Conservation (phyloP, 2,888 invertebrate species). For the Trichogramma evanescens region DNA sequence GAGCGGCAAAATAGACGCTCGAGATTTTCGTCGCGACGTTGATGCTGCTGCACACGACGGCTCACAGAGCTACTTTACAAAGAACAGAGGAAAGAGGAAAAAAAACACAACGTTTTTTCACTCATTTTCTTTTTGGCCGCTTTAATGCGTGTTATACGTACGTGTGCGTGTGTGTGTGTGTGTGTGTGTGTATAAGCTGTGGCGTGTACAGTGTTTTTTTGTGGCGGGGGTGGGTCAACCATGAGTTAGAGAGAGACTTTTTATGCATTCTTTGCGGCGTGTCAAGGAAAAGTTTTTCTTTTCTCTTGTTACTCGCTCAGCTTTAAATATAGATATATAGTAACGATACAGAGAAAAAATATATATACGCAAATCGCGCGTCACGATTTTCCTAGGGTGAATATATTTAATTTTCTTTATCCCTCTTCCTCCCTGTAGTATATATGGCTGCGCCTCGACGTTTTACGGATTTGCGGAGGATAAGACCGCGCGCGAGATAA, state of each 20-base stretch:
- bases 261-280: constrained; percentile 14
- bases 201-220: too few species aligned
- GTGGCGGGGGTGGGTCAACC: neutral
- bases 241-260: neutral
- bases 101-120: constrained; percentile 3
- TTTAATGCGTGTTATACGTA: neutral
- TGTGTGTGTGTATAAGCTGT: too few species aligned
- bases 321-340: too few species aligned
- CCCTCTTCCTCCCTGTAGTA: too few species aligned
- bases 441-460: too few species aligned
- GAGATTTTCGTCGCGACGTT: constrained; percentile 8
- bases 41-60: too few species aligned
- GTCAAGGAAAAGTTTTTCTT: neutral
- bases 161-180: too few species aligned
- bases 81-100: constrained; percentile 1
- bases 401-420: constrained; percentile 6
- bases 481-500: too few species aligned
- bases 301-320: too few species aligned
- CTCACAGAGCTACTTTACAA: neutral
- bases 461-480: too few species aligned
- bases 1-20: neutral
- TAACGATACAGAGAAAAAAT: too few species aligned
- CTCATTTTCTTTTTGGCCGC: constrained; percentile 5
- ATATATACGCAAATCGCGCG: too few species aligned
- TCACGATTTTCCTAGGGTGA: neutral